Base-by-base conservation (phyloP, 2,113 vertebrate genomes). In the Ascaphus truei region DNA sequence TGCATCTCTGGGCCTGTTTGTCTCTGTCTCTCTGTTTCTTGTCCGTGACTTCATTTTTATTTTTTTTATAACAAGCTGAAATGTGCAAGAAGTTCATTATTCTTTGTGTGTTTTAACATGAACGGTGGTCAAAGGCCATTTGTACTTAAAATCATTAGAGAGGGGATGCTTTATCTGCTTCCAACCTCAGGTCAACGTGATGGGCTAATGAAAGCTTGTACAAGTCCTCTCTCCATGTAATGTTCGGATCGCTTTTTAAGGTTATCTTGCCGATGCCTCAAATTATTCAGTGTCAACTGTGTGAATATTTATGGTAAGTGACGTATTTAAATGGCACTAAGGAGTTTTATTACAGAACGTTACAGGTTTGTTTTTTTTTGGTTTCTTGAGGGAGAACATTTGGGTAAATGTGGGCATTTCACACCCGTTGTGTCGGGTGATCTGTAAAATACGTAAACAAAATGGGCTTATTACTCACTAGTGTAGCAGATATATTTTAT, bases 171-270 rank as follows among this genome's bases (percentile, higher is more conserved):
- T 90, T 88, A 86, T 90, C 71, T 91, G 73, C 80, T 53, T 77
- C 77, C 85, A 88, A 79, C 68, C 68, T 80, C 48, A 56, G 77
- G 79, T 87, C 86, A 80, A 77, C 62, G 53, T 73, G 71, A 79
- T 72, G 81, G 80, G 71, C 81, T 90, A 88, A 86, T 88, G 92
- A 92, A 92, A 90, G 79, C 88, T 86, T 85, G 81, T 77, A 84
- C 78, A 75, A 86, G 55, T 69, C 66, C 33, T 20, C 56, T 51
- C 66, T 69, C 84, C 79, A 85, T 87, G 86, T 84, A 84, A 85
- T 83, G 87, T 86, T 92, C 80, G 78, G 82, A 43, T 48, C 23
- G n/a, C 1, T 73, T 76, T 30, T 57, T 33, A 62, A 53, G 10
- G 1, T 77, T 18, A 57, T 61, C 37, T 48, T 72, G 29, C 53